Evolutionary conservation across 2,888 invertebrate species (phyloP).

Genomic region (Craniophora ligustri): DNA sequence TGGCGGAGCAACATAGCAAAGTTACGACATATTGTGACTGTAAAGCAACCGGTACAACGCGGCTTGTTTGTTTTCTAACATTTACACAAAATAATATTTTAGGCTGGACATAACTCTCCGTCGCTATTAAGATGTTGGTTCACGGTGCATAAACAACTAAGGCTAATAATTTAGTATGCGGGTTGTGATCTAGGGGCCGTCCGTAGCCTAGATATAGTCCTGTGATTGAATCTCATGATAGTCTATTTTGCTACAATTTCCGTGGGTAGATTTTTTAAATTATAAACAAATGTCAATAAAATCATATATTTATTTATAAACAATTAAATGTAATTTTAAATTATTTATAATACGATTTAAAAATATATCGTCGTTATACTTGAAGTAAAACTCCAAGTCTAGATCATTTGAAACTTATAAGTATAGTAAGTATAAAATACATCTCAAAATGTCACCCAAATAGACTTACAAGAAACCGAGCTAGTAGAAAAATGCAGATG

Average conservation of each 20-base stretch:
- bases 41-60: constrained; percentile 72
- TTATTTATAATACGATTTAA: too few relatives aligned
- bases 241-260: constrained; percentile 76
- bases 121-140: constrained; percentile 86
- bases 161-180: constrained; percentile 87
- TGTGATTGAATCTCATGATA: constrained; percentile 82
- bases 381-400: too few relatives aligned
- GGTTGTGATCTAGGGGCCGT: constrained; percentile 76
- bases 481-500: too few relatives aligned
- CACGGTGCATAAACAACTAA: constrained; percentile 87
- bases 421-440: too few relatives aligned
- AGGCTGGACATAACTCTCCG: constrained; percentile 85
- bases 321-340: too few relatives aligned
- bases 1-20: constrained; percentile 63
- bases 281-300: constrained; percentile 16
- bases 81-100: constrained; percentile 88
- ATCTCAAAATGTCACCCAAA: too few relatives aligned
- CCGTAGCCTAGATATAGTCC: constrained; percentile 75
- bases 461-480: too few relatives aligned
- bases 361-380: too few relatives aligned
- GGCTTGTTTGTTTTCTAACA: constrained; percentile 85
- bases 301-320: too few relatives aligned
- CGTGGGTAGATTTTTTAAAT: constrained; percentile 43
- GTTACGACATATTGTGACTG: constrained; percentile 76
- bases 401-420: too few relatives aligned